phyloP scores from a whole-genome alignment of 2,888 invertebrate genomes.

The Ernsta delagoae region DNA sequence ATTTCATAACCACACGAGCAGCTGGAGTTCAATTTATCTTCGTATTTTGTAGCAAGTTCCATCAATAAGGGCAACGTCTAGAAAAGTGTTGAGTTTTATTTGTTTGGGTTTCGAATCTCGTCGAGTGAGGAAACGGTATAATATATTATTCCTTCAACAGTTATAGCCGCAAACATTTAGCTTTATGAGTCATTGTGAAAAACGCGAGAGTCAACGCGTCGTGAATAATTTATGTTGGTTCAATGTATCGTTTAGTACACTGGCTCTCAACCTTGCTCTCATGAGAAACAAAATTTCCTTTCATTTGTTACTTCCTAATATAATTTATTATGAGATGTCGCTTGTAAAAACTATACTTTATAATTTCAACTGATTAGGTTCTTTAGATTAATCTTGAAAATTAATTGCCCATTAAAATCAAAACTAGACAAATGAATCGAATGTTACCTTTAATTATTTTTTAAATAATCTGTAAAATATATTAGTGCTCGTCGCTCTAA shows the following conservation, averaged over 20 bases:
- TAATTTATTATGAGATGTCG: too few species aligned
- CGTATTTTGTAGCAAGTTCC: background rate
- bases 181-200: conserved; percentile 18
- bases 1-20: background rate
- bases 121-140: conserved; percentile 4
- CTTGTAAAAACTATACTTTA: too few species aligned
- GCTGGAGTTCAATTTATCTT: background rate
- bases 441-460: too few species aligned
- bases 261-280: background rate
- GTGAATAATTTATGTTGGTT: conserved; percentile 3
- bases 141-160: conserved; percentile 7
- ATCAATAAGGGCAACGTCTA: background rate
- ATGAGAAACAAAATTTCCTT: too few species aligned
- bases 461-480: too few species aligned
- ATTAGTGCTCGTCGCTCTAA: too few species aligned
- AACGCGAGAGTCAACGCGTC: background rate
- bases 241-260: background rate
- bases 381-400: too few species aligned
- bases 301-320: too few species aligned
- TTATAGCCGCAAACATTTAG: conserved; percentile 11
- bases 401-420: too few species aligned
- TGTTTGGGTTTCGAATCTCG: conserved; percentile 5
- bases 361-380: too few species aligned
- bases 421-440: too few species aligned
- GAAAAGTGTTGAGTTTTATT: background rate